Conservation (phyloP, 2,797 vertebrate genomes). For the Tenualosa thibaudeaui region DNA sequence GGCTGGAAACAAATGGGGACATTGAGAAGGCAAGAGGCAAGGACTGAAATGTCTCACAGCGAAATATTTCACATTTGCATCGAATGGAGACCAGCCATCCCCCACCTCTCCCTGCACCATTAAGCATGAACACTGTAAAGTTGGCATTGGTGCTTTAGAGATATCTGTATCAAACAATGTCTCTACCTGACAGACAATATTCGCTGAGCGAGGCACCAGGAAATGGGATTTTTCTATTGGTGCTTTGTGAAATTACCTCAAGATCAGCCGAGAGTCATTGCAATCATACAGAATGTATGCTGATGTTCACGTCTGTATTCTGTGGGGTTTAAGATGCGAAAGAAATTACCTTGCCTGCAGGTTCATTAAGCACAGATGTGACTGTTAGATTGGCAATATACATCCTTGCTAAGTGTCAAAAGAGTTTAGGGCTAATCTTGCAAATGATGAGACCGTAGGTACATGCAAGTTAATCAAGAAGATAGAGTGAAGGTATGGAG, state of each 20-base stretch:
- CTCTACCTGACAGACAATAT: slow-evolving; percentile 24
- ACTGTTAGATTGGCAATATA: slow-evolving; percentile 13
- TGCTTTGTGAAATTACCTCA: not conserved
- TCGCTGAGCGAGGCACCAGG: not conserved
- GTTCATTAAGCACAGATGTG: slow-evolving; percentile 2
- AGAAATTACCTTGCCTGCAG: slow-evolving; percentile 10
- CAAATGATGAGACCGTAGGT: not conserved
- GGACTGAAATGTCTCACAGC: not conserved
- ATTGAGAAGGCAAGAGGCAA: not conserved
- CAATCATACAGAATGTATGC: slow-evolving; percentile 17
- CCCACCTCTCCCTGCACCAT: not conserved
- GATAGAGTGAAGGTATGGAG: not conserved
- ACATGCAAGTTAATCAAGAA: not conserved
- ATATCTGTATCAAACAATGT: slow-evolving; percentile 16
- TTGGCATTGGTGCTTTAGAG: not conserved
- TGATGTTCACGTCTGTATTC: not conserved
- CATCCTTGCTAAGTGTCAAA: not conserved
- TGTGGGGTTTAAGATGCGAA: not conserved
- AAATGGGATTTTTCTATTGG: slow-evolving; percentile 13
- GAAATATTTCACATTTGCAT: not conserved
- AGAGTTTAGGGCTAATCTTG: not conserved
- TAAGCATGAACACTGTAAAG: not conserved
- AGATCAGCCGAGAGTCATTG: not conserved
- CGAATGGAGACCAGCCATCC: not conserved
- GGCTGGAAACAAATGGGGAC: not conserved